Evolutionary conservation across 2,888 invertebrate genomes (phyloP).

Genomic region (Priocnemis perturbator): DNA sequence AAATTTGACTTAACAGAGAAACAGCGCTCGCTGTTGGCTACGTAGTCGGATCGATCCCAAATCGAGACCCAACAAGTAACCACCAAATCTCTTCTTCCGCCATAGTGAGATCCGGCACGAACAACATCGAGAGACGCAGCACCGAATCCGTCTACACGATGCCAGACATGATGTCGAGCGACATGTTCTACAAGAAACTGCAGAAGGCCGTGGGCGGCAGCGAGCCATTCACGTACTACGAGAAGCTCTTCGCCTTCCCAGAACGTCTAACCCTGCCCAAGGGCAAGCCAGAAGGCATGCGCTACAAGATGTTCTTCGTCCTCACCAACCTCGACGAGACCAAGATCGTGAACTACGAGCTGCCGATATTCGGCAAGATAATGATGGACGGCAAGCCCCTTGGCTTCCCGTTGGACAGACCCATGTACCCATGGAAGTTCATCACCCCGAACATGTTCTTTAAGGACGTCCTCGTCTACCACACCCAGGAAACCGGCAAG

Average conservation of each 20-base stretch:
- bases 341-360: conserved; percentile 74
- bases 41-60: no score
- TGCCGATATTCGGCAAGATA: conserved; percentile 74
- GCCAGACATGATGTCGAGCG: conserved; percentile 59
- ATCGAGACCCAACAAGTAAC: no score
- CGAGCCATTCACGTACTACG: conserved; percentile 67
- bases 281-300: conserved; percentile 80
- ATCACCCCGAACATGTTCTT: conserved; percentile 79
- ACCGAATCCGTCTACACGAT: conserved; percentile 61
- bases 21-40: no score
- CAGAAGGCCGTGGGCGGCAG: conserved; percentile 65
- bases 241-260: conserved; percentile 74
- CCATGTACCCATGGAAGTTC: conserved; percentile 75
- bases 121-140: conserved; percentile 67
- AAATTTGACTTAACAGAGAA: not conserved
- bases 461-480: conserved; percentile 78
- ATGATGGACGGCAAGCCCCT: conserved; percentile 76
- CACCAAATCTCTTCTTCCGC: conserved; percentile 9
- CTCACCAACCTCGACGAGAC: conserved; percentile 78
- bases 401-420: conserved; percentile 80
- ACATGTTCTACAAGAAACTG: conserved; percentile 65
- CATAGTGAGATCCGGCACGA: conserved; percentile 69
- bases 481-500: conserved; percentile 71
- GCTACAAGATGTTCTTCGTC: conserved; percentile 80
- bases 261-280: conserved; percentile 81